Evolutionary conservation across 1,140 invertebrate genomes (phyloP).

Genomic region (Euwallacea similis): DNA sequence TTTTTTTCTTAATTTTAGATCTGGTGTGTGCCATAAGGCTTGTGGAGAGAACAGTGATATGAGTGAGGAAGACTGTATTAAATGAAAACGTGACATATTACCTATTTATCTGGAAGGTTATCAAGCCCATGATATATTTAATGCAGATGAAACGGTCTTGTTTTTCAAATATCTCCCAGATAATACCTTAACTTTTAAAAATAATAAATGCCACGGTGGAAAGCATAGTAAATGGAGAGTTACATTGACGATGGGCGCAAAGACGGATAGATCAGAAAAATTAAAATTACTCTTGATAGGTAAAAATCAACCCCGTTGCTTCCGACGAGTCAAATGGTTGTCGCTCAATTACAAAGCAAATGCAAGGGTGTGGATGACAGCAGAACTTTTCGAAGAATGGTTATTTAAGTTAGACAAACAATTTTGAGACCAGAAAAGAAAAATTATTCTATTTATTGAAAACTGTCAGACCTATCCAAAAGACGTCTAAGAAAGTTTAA

Average conservation of each 20-base stretch:
- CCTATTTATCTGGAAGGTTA: neutral
- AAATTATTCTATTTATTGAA: constrained; percentile 57
- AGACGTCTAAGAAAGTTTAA: no score
- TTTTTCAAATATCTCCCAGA: constrained; percentile 2
- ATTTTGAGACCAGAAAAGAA: constrained; percentile 49
- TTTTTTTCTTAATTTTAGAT: neutral
- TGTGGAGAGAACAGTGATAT: no score
- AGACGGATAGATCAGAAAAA: constrained; percentile 17
- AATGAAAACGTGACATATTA: neutral
- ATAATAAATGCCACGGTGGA: neutral
- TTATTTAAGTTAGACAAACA: constrained; percentile 49
- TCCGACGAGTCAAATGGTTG: constrained; percentile 36
- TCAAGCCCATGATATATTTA: neutral
- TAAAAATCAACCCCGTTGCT: constrained; percentile 30
- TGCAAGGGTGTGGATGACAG: constrained; percentile 55
- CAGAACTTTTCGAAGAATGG: constrained; percentile 47
- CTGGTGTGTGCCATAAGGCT: no score
- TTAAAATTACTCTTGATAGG: constrained; percentile 19
- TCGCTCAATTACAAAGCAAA: constrained; percentile 54
- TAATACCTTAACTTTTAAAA: neutral
- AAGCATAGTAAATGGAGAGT: neutral
- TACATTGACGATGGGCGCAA: neutral
- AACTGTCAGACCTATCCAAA: constrained; percentile 53
- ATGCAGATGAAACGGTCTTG: neutral
- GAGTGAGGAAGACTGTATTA: no score